A percentile compares a stretch with the other conserved stretches of the same genome.
Evolutionary conservation across 2,797 vertebrate species (phyloP).

Genomic region (Meriones psammophilus): DNA sequence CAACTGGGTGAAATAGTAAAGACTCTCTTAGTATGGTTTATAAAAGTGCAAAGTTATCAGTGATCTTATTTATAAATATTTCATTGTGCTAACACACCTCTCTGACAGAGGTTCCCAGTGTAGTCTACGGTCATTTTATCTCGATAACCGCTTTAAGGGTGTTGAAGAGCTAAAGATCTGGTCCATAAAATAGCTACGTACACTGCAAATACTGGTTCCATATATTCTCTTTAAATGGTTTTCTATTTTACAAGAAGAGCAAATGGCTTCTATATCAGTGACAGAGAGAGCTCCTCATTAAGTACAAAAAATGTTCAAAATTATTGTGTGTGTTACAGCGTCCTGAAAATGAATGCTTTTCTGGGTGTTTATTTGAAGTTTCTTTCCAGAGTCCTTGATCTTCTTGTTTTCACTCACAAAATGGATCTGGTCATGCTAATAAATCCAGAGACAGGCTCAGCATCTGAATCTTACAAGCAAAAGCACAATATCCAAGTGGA

Average conservation of each 20-base stretch:
- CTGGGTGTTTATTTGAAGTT: neutral
- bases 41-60: slow-evolving; percentile 63
- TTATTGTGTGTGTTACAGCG: neutral
- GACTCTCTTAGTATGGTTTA: slow-evolving; percentile 12
- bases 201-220: neutral
- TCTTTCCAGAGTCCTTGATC: neutral
- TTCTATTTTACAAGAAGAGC: slow-evolving; percentile 50
- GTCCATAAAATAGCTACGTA: neutral
- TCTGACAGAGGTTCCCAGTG: neutral
- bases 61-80: slow-evolving; percentile 51
- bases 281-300: neutral
- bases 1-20: slow-evolving; percentile 34
- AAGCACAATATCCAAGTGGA: neutral
- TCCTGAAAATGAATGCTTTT: neutral
- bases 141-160: neutral
- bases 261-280: neutral
- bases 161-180: neutral
- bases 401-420: neutral
- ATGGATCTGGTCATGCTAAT: neutral
- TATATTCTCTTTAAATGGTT: slow-evolving; percentile 20
- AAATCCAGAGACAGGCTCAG: neutral
- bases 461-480: slow-evolving; percentile 23
- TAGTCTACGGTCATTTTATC: slow-evolving; percentile 16
- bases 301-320: neutral
- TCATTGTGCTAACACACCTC: slow-evolving; percentile 46